A percentile compares a stretch with the other conserved stretches of the same genome.
phyloP scores from a whole-genome alignment of 2,797 vertebrate genomes.

The Alca torda region DNA sequence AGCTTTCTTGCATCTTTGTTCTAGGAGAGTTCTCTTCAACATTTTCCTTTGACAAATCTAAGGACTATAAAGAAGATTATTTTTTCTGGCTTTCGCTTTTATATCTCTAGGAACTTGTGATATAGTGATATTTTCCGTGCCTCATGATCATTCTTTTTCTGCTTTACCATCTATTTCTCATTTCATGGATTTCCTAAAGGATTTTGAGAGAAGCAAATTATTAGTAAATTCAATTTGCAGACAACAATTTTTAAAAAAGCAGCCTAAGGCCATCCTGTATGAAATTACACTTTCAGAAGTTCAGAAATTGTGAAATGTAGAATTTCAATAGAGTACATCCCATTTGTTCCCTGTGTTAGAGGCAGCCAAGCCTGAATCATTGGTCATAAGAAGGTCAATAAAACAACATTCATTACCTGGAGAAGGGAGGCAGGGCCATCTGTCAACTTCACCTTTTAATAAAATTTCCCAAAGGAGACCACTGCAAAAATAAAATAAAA shows the following conservation, averaged over 20 bases:
- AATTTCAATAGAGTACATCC: constrained; percentile 11
- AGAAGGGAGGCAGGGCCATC: constrained; percentile 10
- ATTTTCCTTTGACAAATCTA: neutral
- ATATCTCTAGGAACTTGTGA: neutral
- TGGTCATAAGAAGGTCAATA: constrained; percentile 39
- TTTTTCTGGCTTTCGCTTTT: neutral
- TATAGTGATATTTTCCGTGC: neutral
- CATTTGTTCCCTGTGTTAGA: constrained; percentile 29
- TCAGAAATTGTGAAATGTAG: constrained; percentile 1
- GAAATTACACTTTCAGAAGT: constrained; percentile 32
- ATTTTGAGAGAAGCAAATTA: constrained; percentile 35
- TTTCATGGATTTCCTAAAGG: constrained; percentile 45
- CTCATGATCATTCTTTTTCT: neutral
- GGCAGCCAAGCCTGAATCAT: neutral
- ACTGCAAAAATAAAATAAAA: neutral
- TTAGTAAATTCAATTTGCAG: constrained; percentile 55
- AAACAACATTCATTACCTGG: constrained; percentile 5
- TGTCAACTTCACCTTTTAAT: constrained; percentile 41
- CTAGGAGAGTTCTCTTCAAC: neutral
- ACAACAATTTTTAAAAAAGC: constrained; percentile 24
- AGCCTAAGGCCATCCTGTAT: constrained; percentile 16
- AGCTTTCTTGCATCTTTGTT: neutral
- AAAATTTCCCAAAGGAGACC: neutral
- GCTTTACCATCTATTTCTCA: constrained; percentile 29
- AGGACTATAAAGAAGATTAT: neutral